A percentile compares a stretch with the other conserved stretches of the same genome.
These are phyloP conservation scores for Drosophila dives DNA, from an alignment of 2,888 invertebrate genomes.

Conservation along the genomic window DNA sequence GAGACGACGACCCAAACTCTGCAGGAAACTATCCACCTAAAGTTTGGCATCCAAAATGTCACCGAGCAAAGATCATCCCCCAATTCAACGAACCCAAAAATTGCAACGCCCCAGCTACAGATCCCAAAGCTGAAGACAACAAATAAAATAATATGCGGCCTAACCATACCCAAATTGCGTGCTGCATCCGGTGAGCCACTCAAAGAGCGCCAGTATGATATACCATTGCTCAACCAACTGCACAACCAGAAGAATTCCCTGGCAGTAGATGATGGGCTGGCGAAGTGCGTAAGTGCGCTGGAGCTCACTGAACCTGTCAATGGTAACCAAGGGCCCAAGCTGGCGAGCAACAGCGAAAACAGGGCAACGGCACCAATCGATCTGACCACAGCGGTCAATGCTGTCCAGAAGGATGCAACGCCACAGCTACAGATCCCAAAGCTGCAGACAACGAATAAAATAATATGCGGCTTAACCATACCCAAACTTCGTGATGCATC, in stretches of 20 bases:
- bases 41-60: slow-evolving; percentile 49
- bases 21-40: slow-evolving; percentile 67
- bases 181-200: slow-evolving; percentile 15
- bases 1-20: slow-evolving; percentile 38
- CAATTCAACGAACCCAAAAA: slow-evolving; percentile 9
- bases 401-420: slow-evolving; percentile 29
- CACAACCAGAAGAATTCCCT: slow-evolving; percentile 28
- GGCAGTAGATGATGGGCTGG: slow-evolving; percentile 26
- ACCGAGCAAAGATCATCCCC: slow-evolving; percentile 36
- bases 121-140: slow-evolving; percentile 34
- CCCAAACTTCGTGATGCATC: slow-evolving; percentile 52
- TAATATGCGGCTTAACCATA: slow-evolving; percentile 37
- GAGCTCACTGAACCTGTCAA: slow-evolving; percentile 35
- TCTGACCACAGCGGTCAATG: slow-evolving; percentile 74
- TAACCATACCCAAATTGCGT: slow-evolving; percentile 64
- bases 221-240: slow-evolving; percentile 59
- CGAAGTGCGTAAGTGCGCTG: slow-evolving; percentile 33
- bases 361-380: slow-evolving; percentile 64
- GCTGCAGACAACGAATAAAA: background rate
- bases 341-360: background rate
- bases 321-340: slow-evolving; percentile 26
- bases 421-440: slow-evolving; percentile 55
- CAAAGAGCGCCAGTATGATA: slow-evolving; percentile 35
- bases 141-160: background rate
- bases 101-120: slow-evolving; percentile 48